phyloP scores from a whole-genome alignment of 2,888 invertebrate species.

The Gymnosoma rotundatum region DNA sequence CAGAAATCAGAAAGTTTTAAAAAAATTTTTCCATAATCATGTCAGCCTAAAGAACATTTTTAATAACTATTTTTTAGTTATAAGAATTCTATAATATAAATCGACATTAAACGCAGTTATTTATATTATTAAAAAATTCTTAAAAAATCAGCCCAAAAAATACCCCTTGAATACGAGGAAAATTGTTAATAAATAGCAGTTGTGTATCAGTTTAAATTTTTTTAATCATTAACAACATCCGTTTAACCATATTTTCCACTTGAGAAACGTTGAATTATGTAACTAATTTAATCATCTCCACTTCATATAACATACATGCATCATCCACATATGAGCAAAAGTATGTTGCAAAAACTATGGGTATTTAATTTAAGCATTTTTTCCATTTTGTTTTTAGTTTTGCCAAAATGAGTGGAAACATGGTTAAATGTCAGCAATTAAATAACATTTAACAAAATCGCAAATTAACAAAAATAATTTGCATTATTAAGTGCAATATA shows the following conservation, averaged over 20 bases:
- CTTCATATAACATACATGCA: not conserved
- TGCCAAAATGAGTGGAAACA: constrained; percentile 47
- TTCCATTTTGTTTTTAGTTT: constrained; percentile 27
- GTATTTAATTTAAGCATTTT: not conserved
- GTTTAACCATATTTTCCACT: constrained; percentile 19
- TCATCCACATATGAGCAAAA: not conserved
- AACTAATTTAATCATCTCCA: not conserved
- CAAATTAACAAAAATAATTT: constrained; percentile 67
- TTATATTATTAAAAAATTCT: too few species aligned
- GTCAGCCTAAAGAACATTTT: too few species aligned
- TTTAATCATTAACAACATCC: constrained; percentile 26
- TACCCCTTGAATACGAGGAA: not conserved
- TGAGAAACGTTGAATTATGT: constrained; percentile 10
- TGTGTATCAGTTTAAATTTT: not conserved
- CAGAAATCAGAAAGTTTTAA: too few species aligned
- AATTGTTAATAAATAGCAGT: not conserved
- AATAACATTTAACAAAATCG: constrained; percentile 66
- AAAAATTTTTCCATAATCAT: too few species aligned
- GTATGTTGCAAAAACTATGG: not conserved
- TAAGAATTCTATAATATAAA: too few species aligned
- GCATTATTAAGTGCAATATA: constrained; percentile 64
- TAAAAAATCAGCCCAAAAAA: too few species aligned
- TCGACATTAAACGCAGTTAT: too few species aligned
- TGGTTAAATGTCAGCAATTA: constrained; percentile 64
- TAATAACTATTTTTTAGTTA: too few species aligned